Evolutionary conservation across 2,113 vertebrate genomes (phyloP).

Genomic region (Atherinomorus stipes): DNA sequence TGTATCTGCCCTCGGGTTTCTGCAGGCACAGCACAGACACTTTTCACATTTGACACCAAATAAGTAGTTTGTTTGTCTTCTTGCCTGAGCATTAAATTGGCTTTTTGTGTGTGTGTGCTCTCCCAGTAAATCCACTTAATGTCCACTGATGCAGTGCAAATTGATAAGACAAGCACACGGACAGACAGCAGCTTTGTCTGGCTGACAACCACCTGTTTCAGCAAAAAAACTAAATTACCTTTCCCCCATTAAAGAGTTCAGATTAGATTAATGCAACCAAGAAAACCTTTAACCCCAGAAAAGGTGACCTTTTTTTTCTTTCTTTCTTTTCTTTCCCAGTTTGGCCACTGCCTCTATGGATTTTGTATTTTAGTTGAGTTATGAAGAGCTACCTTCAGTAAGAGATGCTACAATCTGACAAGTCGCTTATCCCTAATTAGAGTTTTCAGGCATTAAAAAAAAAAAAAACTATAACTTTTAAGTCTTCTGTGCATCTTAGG

Average conservation of each 20-base stretch:
- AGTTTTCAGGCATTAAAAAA: constrained; percentile 22
- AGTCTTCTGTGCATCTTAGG: not conserved
- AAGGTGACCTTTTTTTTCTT: constrained; percentile 19
- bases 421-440: constrained; percentile 14
- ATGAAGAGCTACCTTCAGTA: not conserved
- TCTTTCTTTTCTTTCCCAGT: no score
- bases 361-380: constrained; percentile 16
- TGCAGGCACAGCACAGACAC: constrained; percentile 17
- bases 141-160: constrained; percentile 15
- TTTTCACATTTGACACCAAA: constrained; percentile 38
- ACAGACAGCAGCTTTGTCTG: constrained; percentile 27
- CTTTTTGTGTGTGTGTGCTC: constrained; percentile 7
- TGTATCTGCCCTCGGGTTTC: constrained; percentile 1
- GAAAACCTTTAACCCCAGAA: constrained; percentile 18
- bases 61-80: constrained; percentile 43
- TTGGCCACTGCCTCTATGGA: constrained; percentile 5
- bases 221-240: not conserved
- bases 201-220: constrained; percentile 21
- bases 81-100: constrained; percentile 1
- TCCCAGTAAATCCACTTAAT: constrained; percentile 22
- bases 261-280: constrained; percentile 15
- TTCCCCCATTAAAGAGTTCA: constrained; percentile 17
- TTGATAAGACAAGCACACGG: constrained; percentile 12
- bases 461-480: constrained; percentile 13
- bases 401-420: constrained; percentile 10